Base-by-base conservation (phyloP, 2,797 vertebrate species). In the Erethizon dorsatum region DNA sequence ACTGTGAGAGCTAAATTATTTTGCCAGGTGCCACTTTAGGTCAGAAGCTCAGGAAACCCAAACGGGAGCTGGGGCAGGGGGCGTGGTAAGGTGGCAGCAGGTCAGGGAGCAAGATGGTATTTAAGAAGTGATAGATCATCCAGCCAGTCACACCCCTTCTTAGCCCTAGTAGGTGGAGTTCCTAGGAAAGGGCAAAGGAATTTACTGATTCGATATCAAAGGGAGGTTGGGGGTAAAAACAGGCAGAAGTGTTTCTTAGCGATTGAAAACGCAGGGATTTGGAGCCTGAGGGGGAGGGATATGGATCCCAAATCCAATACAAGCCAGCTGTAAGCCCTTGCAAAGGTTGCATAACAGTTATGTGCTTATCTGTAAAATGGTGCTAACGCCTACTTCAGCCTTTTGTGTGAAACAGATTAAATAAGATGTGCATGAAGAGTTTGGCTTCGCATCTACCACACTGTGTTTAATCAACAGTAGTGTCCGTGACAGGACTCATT, bases 1-100 rank as follows among this genome's bases (percentile, higher is more conserved):
- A 92, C 95, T 65, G 88, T 5, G 14, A 96, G 95, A 95, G 91
- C 94, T 88, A 95, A 95, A 96, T 96, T 96, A 97, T 92, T 96
- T 94, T 96, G 50, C 92, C 96, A 96, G 95, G 96, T 91, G 83
- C 83, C 86, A 87, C 80, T 96, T 45, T 0, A 6, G 97, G 95
- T 96, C 94, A 97, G 93, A 80, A 90, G 84, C 63, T 47, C 26
- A 26, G 93, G 88, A 94, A 94, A 56, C 59, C 80, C 57, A 93
- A 90, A 37, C 5, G 28, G 91, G 84, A 57, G 13, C 78, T 12
- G 37, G 80, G 71, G 37, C 33, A 50, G 75, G 28, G 31, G 73
- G 18, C 5, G 18, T 18, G 56, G 61, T 41, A 26, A 69, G 80
- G 77, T 10, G 26, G 56, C 63, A 12, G n/a, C 0, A 15, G 93